Percentiles rank a stretch among this genome's conserved stretches.
phyloP scores from a whole-genome alignment of 2,888 invertebrate genomes.

The Antheraea yamamai region DNA sequence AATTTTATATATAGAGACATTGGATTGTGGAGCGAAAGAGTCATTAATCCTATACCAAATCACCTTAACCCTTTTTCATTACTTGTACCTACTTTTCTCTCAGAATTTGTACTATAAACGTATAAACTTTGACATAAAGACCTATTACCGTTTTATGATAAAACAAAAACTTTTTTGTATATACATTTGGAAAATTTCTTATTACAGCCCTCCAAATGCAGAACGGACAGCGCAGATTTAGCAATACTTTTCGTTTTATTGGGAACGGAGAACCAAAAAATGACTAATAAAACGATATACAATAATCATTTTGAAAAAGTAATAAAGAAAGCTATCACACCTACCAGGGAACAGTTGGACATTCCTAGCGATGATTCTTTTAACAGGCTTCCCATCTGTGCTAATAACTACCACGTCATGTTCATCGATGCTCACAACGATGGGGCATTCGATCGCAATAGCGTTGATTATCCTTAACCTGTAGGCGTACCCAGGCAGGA shows the following conservation, averaged over 20 bases:
- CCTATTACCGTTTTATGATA: too few species aligned
- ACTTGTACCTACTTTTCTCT: neutral
- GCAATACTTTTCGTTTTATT: neutral
- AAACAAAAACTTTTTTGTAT: too few species aligned
- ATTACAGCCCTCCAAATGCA: too few species aligned
- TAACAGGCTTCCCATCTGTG: conserved; percentile 76
- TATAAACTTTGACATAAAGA: too few species aligned
- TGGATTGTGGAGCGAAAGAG: too few species aligned
- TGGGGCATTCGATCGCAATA: conserved; percentile 77
- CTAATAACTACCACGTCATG: conserved; percentile 80
- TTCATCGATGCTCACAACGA: conserved; percentile 67
- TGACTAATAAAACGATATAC: neutral
- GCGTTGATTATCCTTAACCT: conserved; percentile 81
- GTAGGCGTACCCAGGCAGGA: conserved; percentile 73
- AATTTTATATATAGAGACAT: too few species aligned
- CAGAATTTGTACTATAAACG: neutral
- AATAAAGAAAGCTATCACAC: neutral
- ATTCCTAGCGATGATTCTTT: conserved; percentile 62
- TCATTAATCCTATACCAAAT: neutral
- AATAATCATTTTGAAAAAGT: neutral
- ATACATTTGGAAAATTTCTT: too few species aligned
- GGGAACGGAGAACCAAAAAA: neutral
- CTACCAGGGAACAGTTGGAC: conserved; percentile 78
- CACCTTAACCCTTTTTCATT: neutral
- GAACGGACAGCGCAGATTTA: too few species aligned